phyloP scores from a whole-genome alignment of 2,888 invertebrate species.

The Oscheius myriophilus region DNA sequence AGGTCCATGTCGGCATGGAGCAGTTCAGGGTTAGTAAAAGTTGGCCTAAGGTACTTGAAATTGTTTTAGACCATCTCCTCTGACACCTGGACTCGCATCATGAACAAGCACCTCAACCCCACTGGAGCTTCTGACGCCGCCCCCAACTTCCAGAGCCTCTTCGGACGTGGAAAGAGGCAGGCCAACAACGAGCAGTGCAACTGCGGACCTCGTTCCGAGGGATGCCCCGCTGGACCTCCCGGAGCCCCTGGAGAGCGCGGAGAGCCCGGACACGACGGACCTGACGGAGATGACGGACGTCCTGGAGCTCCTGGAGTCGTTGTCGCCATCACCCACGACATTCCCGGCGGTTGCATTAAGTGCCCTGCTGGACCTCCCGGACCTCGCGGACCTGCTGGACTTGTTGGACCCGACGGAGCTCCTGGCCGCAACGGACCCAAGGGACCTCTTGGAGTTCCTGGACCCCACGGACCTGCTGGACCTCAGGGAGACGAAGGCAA shows the following conservation, averaged over 20 bases:
- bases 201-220: constrained; percentile 54
- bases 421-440: constrained; percentile 45
- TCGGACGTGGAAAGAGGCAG: constrained; percentile 52
- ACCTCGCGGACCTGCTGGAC: constrained; percentile 47
- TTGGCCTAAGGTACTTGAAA: too few relatives aligned
- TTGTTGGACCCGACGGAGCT: constrained; percentile 47
- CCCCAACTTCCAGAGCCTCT: constrained; percentile 54
- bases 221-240: constrained; percentile 62
- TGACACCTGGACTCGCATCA: constrained; percentile 57
- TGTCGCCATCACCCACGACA: constrained; percentile 56
- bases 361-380: constrained; percentile 55
- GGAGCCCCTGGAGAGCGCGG: constrained; percentile 53
- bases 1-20: constrained; percentile 50
- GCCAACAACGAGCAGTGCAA: constrained; percentile 51
- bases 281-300: constrained; percentile 52
- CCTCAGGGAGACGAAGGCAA: constrained; percentile 34
- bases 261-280: constrained; percentile 49
- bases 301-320: constrained; percentile 56
- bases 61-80: constrained; percentile 45
- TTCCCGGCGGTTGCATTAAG: constrained; percentile 59
- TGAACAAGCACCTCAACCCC: constrained; percentile 51
- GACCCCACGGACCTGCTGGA: constrained; percentile 47
- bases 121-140: constrained; percentile 43
- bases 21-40: constrained; percentile 49
- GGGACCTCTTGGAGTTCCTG: constrained; percentile 37